Evolutionary conservation across 2,888 invertebrate species (phyloP), one percentile per base, ranked within the genome.

Genomic region (Ichneumoninae sp.): DNA sequence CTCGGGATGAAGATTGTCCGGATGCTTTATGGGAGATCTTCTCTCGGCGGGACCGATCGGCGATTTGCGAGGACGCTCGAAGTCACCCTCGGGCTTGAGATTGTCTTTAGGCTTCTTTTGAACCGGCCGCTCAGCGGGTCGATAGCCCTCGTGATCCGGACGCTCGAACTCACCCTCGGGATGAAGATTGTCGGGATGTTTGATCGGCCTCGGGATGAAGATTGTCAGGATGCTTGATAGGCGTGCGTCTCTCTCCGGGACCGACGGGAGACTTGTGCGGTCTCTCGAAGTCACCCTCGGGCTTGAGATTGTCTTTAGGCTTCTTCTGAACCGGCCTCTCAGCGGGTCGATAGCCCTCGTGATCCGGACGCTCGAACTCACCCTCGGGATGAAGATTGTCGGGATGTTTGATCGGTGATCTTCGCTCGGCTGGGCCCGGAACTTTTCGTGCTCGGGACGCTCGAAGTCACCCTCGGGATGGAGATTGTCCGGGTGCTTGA

Each of bases 301-400:
- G 94, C 19, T 90, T 88, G 0, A 95, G 89, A 88, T 95, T 95
- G 86, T 95, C 95, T 10, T 92, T 91, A 0, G 91, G 95, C 79
- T 91, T 94, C 44, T 92, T 93, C 10, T 93, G 92, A 19, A 92
- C 89, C 0, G 94, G 93, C 26, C 94, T 90, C 52, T 94, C 94
- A 5, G 91, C 94, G 52, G 86, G 89, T 1, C 95, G 95, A 30
- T 95, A 94, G 85, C 93, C 94, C 86, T 95, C 96, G 90, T 96
- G 96, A 82, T 95, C 95, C 90, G 94, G 94, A 89, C 95, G 95
- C 88, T 90, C 92, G 88, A 96, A 95, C 0, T 95, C 95, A 0
- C 96, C 96, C 91, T 96, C 96, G 0, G 95, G 94, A 82, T 92
- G 94, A 0, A 96, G 89, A 87, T 96, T 96, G 90, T 95, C 96